Evolutionary conservation across 2,888 invertebrate genomes (phyloP).

Genomic region (Epirrita christyi): DNA sequence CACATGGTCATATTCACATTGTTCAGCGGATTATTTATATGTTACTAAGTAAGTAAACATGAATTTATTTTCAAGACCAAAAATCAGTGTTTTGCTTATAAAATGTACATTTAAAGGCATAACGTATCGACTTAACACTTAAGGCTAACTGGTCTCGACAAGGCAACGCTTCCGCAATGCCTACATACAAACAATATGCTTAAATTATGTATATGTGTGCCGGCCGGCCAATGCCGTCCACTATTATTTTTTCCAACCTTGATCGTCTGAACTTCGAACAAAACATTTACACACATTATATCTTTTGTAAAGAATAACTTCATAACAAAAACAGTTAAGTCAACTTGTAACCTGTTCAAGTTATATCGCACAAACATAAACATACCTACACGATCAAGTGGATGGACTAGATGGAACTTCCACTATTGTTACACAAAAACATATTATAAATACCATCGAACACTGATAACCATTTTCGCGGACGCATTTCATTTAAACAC

Average conservation of each 20-base stretch:
- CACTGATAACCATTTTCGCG: too few species aligned
- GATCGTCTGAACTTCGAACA: constrained; percentile 54
- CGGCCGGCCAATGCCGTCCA: constrained; percentile 66
- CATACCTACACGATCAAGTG: too few species aligned
- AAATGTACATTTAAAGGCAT: constrained; percentile 44
- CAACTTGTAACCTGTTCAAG: too few species aligned
- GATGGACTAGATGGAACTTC: too few species aligned
- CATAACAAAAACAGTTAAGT: too few species aligned
- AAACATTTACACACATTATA: constrained; percentile 36
- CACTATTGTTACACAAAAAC: too few species aligned
- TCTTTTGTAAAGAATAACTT: background rate
- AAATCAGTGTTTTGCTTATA: constrained; percentile 39
- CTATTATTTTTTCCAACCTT: constrained; percentile 73
- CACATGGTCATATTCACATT: background rate
- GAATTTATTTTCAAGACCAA: constrained; percentile 39
- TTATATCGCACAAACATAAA: too few species aligned
- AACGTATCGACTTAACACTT: constrained; percentile 58
- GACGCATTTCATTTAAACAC: too few species aligned
- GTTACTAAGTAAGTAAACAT: constrained; percentile 10
- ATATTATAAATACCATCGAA: too few species aligned
- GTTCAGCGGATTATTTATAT: background rate
- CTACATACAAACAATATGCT: constrained; percentile 59
- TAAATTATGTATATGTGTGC: constrained; percentile 60
- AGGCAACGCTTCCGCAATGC: constrained; percentile 72
- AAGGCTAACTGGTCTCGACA: constrained; percentile 69